A percentile compares a stretch with the other conserved stretches of the same genome.
These are phyloP conservation scores for Saccopteryx bilineata DNA, from an alignment of 2,113 vertebrate genomes.

Conservation along the genomic window DNA sequence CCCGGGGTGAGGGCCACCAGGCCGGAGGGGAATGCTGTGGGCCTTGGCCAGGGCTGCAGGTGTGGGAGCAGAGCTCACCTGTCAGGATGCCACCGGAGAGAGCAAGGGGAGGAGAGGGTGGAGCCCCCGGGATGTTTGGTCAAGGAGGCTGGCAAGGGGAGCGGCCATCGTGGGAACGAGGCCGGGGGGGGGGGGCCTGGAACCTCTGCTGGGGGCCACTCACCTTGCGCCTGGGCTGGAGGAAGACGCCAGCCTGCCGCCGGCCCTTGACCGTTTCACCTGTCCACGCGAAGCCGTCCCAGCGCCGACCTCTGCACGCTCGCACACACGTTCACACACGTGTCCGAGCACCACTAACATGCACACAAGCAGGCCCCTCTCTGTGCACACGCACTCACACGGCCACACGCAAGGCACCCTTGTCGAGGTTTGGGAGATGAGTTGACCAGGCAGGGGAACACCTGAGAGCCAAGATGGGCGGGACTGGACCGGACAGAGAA, in stretches of 20 bases:
- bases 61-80: background rate
- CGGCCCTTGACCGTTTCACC: background rate
- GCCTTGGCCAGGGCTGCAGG: no score
- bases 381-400: background rate
- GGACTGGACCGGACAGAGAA: background rate
- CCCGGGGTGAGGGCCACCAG: background rate
- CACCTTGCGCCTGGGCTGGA: no score
- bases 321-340: background rate
- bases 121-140: background rate
- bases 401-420: fast-evolving
- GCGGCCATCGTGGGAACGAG: fast-evolving
- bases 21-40: background rate
- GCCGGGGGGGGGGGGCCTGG: background rate
- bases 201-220: background rate
- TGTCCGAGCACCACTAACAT: background rate
- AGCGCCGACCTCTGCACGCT: background rate
- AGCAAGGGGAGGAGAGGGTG: background rate
- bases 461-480: fast-evolving
- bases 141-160: background rate
- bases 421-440: background rate
- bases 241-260: background rate
- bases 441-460: no score
- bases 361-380: no score
- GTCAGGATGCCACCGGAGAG: background rate
- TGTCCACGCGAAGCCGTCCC: background rate